Conservation (phyloP, 2,113 vertebrate species). For the Gallinago jamesoni region DNA sequence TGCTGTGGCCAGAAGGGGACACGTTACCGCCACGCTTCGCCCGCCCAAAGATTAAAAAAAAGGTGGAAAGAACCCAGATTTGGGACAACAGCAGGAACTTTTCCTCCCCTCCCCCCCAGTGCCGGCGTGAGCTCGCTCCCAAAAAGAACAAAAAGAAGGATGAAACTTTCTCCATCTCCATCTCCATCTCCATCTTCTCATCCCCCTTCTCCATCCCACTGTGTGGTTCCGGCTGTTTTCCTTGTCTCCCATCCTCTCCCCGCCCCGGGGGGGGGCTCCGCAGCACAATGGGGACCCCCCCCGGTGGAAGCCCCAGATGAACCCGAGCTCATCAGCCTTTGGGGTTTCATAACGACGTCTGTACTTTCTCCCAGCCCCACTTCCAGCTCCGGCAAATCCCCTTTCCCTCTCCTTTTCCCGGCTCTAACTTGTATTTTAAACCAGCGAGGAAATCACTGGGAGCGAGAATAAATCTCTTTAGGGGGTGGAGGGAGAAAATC, state of each 20-base stretch:
- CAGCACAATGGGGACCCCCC: neutral
- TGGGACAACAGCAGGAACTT: neutral
- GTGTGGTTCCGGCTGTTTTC: neutral
- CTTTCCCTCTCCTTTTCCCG: neutral
- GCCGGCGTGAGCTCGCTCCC: neutral
- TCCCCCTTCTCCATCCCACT: neutral
- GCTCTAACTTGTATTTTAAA: neutral
- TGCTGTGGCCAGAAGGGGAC: neutral
- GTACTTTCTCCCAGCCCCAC: constrained; percentile 6
- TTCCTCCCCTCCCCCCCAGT: neutral
- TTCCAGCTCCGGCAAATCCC: neutral
- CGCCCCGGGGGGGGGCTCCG: neutral
- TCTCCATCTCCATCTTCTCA: rapidly evolving
- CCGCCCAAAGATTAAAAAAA: neutral
- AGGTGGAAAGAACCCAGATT: neutral
- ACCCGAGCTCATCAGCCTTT: neutral
- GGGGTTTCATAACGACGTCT: neutral
- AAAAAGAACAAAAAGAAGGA: too few species aligned
- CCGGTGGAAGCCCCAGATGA: neutral
- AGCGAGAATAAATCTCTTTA: neutral
- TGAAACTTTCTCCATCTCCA: neutral
- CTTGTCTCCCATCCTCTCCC: neutral
- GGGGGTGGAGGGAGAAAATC: neutral
- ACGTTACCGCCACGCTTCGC: neutral
- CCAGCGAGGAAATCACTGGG: neutral